Base-by-base conservation (phyloP, 2,888 invertebrate genomes). In the Adineta ricciae region DNA sequence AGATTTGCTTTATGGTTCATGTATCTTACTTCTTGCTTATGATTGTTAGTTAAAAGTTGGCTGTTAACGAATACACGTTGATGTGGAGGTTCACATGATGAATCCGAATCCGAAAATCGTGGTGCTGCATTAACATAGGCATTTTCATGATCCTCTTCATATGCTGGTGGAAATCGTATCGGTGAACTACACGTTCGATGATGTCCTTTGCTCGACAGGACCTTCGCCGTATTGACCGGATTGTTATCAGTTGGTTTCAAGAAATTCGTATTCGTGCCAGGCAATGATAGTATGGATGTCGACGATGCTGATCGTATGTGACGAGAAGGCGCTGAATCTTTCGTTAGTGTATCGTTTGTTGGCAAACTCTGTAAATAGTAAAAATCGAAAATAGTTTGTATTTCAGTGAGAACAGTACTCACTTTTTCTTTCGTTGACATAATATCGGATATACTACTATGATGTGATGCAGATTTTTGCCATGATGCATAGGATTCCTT, bases 121-220 rank as follows among this genome's bases (percentile, higher is more conserved):
- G 78, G 24, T 41, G 78, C 78, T 78, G 41, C 21, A 78, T 78
- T 41, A 41, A 64, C 19, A 32, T 19, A 64, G 5, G 16, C 19
- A 64, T 19, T 64, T 36, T 64, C 64, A 32, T 64, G 64, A 32
- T 64, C 11, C 14, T 64, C 32, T 64, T 41, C 41, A 64, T 64
- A 64, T 16, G 64, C 16, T 2, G 64, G 64, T 64, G 19, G 32
- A 36, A 64, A 19, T 19, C 32, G 32, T 64, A 64, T 64, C 2
- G 78, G 78, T n/a, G 78, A 78, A 41, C 41, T 41, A n/a, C 41
- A 41, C n/a, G 41, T 78, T 41, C 78, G 78, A 41, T 78, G 64
- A 64, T 64, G 64, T 19, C 64, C 64, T 64, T 64, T 64, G 7
- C 19, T 64, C 0, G 64, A 19, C 32, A 32, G 3, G 2, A 19